Conservation (phyloP, 2,888 invertebrate species). For the Cremastobaeus sp. region DNA sequence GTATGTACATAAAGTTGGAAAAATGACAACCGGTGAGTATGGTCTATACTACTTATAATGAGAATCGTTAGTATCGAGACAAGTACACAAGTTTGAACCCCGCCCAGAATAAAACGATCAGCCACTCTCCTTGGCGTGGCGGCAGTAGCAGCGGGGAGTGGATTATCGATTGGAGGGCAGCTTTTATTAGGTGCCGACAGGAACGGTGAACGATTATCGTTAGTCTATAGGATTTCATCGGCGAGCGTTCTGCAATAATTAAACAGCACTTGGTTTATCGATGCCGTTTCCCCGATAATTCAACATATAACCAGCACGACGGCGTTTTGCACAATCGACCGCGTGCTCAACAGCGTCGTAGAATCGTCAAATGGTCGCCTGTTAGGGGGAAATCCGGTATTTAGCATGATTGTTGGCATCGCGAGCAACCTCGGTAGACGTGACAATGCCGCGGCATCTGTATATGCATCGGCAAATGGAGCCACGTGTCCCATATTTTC, state of each 20-base stretch:
- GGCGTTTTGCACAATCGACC: constrained; percentile 35
- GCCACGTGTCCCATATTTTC: constrained; percentile 33
- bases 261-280: constrained; percentile 51
- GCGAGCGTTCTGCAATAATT: constrained; percentile 47
- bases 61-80: constrained; percentile 42
- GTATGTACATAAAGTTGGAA: constrained; percentile 16
- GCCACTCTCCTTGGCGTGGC: constrained; percentile 35
- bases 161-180: constrained; percentile 51
- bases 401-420: constrained; percentile 57
- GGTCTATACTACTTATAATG: constrained; percentile 42
- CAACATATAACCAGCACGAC: constrained; percentile 24
- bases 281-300: constrained; percentile 41
- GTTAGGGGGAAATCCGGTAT: constrained; percentile 47
- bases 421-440: constrained; percentile 29
- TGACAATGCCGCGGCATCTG: constrained; percentile 47
- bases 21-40: constrained; percentile 27
- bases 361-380: constrained; percentile 49
- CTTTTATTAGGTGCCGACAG: constrained; percentile 54
- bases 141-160: constrained; percentile 19
- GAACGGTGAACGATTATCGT: constrained; percentile 54
- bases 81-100: constrained; percentile 35
- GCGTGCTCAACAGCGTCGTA: constrained; percentile 41
- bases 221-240: constrained; percentile 52
- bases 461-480: constrained; percentile 44
- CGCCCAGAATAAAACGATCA: constrained; percentile 43